Base-by-base conservation (phyloP, 2,797 vertebrate species). In the Lacerta bilineata region DNA sequence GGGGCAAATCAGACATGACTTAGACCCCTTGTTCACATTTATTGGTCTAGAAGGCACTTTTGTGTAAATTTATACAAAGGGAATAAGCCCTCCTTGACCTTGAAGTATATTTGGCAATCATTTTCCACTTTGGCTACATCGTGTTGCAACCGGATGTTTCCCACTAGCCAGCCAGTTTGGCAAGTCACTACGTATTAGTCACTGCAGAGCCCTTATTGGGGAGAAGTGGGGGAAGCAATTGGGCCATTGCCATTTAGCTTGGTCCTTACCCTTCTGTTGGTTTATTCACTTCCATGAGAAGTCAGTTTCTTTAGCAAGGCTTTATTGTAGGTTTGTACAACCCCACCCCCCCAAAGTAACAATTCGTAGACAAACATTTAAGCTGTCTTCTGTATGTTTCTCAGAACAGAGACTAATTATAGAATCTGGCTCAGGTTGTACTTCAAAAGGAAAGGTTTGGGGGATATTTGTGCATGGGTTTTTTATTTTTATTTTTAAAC, bases 341-440 rank as follows among this genome's bases (percentile, higher is more conserved):
- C 91, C 29, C 83, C 50, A 88, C 91, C 29, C 82, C 90, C 90
- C 90, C 88, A 87, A 90, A 91, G 87, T 85, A 92, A 92, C 88
- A 83, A 86, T 91, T 80, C 78, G 8, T 33, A 36, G 83, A 78
- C 75, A 43, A 55, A 0, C 3, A 1, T 17, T 41, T 5, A n/a
- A 87, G 88, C 88, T 92, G 83, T 88, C 86, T 71, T 79, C 78
- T 84, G 88, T 80, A 36, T 23, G 1, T 72, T 90, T 84, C 90
- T 90, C n/a, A 50, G 85, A 94, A 23, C 23, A 90, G 72, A 69
- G 85, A 90, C 88, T 90, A 92, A 55, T 39, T 0, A 0, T 20
- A 2, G 87, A 25, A 87, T 50, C 29, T 83, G 39, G 43, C 90
- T 90, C 69, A 90, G 77, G 89, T 80, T 87, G 82, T 5, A 0